phyloP scores from a whole-genome alignment of 2,888 invertebrate species.

The Drosophila percnosoma region DNA sequence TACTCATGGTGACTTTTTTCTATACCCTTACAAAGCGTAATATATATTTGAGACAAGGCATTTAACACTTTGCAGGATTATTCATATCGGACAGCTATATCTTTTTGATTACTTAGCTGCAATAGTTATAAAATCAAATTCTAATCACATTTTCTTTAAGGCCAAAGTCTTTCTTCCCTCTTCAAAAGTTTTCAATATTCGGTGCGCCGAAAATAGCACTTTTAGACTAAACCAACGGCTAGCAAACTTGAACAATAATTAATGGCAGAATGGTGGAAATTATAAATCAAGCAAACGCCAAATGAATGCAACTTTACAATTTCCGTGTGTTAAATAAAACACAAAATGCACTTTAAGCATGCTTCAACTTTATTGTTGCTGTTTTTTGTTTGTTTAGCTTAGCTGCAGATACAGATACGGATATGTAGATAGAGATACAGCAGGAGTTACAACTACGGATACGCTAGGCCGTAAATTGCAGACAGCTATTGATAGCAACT shows the following conservation, averaged over 20 bases:
- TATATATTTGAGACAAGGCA: background rate
- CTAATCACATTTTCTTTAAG: background rate
- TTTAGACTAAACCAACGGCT: background rate
- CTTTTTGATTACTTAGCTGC: background rate
- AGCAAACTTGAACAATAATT: background rate
- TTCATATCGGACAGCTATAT: background rate
- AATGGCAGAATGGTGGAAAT: constrained; percentile 49
- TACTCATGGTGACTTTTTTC: constrained; percentile 11
- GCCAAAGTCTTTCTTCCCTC: rapidly evolving
- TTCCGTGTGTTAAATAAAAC: constrained; percentile 71
- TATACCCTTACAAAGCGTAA: background rate
- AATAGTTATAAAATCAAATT: background rate
- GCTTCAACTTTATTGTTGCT: constrained; percentile 27
- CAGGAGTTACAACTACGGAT: constrained; percentile 44
- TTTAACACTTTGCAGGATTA: background rate
- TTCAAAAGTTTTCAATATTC: background rate
- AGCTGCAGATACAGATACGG: constrained; percentile 31
- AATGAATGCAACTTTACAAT: constrained; percentile 66
- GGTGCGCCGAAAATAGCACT: background rate
- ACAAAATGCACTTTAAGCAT: constrained; percentile 38
- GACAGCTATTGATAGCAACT: constrained; percentile 60
- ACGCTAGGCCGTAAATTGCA: constrained; percentile 57
- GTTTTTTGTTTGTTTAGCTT: constrained; percentile 59
- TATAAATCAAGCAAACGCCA: constrained; percentile 56
- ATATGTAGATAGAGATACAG: constrained; percentile 36